Evolutionary conservation across 2,797 vertebrate species (phyloP), one percentile per base, ranked within the genome.

Genomic region (Myotis vivesi): DNA sequence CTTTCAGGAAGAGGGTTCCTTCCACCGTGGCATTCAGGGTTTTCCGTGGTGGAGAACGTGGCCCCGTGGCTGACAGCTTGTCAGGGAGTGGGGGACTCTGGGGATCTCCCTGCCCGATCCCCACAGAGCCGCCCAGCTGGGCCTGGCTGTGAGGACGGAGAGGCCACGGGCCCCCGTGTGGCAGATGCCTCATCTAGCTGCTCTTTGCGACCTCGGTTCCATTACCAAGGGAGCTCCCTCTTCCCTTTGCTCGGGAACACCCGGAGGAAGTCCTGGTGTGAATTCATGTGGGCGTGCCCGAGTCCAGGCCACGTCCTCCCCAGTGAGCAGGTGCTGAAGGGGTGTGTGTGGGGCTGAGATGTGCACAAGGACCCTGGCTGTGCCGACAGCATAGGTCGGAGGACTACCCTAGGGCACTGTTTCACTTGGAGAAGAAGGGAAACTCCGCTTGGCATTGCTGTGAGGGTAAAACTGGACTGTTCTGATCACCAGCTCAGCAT

Each of bases 1-100:
- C 96, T 97, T 96, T 91, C 92, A 96, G 95, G 95, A 89, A 92
- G 94, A 96, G 95, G 89, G 89, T 85, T 95, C 95, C 95, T 96
- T 96, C 89, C 38, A 80, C 89, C 59, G 66, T 44, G 94, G 95
- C 75, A 97, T 96, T 97, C 96, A 95, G 76, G 94, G 97, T 86
- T 96, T 96, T 94, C 86, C 2, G 44, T 30, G 94, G 62, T 72
- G 33, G 79, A 79, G 62, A 83, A 75, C 25, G 0, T 30, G 71
- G 92, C 62, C 79, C 71, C 6, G 0, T 81, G 86, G 89, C 93
- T 64, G 79, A 79, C 4, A 15, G 69, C 6, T 69, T 51, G 51
- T 85, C 73, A 81, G 59, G 75, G 95, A 89, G 75, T 79, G n/a
- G 23, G 86, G 66, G 49, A 33, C 69, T 30, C 49, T 1, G 38